These are phyloP conservation scores for Semaprochilodus insignis DNA, from an alignment of 2,797 vertebrate species.

Conservation along the genomic window DNA sequence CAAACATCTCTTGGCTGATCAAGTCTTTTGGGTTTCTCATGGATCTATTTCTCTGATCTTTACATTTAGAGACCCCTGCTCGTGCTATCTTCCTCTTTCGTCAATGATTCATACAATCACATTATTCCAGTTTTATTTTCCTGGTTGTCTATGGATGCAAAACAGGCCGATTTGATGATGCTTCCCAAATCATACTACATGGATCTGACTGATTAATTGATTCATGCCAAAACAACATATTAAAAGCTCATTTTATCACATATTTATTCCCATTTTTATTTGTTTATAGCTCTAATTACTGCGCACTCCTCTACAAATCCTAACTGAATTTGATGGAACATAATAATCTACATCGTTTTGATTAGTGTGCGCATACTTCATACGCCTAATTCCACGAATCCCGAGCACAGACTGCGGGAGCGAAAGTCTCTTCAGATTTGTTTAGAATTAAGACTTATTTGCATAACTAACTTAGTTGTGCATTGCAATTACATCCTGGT, in stretches of 20 bases:
- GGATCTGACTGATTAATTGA: no score
- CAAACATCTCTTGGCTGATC: no score
- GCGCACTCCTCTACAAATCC: background rate
- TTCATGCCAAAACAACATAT: background rate
- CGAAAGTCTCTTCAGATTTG: slow-evolving; percentile 15
- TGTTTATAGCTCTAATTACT: background rate
- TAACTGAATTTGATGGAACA: background rate
- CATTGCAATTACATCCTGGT: slow-evolving; percentile 24
- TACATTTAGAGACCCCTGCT: no score
- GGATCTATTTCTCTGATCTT: no score
- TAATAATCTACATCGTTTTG: background rate
- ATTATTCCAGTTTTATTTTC: no score
- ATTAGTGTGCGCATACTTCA: slow-evolving; percentile 1
- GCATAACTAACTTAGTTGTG: slow-evolving; percentile 20
- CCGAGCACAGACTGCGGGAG: background rate
- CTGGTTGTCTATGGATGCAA: no score
- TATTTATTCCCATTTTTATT: slow-evolving; percentile 1
- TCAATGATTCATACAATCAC: no score
- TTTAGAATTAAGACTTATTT: slow-evolving; percentile 27
- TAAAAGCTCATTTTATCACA: background rate
- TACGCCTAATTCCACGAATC: background rate
- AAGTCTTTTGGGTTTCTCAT: no score
- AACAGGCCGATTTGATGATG: no score
- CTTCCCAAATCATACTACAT: no score
- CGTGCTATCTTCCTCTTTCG: no score